Conservation (phyloP, 1,140 invertebrate genomes). For the Lasaia peninsularis region DNA sequence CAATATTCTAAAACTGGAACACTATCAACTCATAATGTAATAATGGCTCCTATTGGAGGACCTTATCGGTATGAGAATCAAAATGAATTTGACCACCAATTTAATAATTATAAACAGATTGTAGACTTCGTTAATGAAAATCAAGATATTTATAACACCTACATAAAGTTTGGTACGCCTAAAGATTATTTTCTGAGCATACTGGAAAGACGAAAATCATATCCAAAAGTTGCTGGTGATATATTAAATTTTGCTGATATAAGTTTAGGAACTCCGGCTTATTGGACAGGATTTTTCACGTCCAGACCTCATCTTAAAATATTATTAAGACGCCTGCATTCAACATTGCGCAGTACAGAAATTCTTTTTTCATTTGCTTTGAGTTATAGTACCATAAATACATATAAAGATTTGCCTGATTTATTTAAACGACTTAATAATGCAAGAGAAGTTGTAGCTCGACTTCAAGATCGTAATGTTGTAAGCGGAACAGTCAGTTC, state of each 20-base stretch:
- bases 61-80: slow-evolving; percentile 87
- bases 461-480: slow-evolving; percentile 55
- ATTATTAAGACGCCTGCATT: slow-evolving; percentile 87
- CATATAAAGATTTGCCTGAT: slow-evolving; percentile 61
- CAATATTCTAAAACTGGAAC: slow-evolving; percentile 90
- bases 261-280: slow-evolving; percentile 86
- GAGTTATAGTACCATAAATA: slow-evolving; percentile 79
- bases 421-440: slow-evolving; percentile 80
- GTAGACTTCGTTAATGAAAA: slow-evolving; percentile 87
- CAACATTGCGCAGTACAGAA: slow-evolving; percentile 87
- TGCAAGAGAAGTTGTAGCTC: slow-evolving; percentile 81
- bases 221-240: slow-evolving; percentile 88
- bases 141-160: slow-evolving; percentile 82
- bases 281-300: slow-evolving; percentile 94
- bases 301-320: slow-evolving; percentile 92
- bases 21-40: slow-evolving; percentile 88
- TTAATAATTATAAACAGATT: slow-evolving; percentile 87
- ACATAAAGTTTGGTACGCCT: slow-evolving; percentile 89
- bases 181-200: slow-evolving; percentile 88
- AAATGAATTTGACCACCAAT: slow-evolving; percentile 92
- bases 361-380: slow-evolving; percentile 88
- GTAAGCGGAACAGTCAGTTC: slow-evolving; percentile 47
- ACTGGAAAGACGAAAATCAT: slow-evolving; percentile 73
- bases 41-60: slow-evolving; percentile 88
- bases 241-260: slow-evolving; percentile 95